Base-by-base conservation (phyloP, 1,140 invertebrate species). In the Agrypnia vestita region DNA sequence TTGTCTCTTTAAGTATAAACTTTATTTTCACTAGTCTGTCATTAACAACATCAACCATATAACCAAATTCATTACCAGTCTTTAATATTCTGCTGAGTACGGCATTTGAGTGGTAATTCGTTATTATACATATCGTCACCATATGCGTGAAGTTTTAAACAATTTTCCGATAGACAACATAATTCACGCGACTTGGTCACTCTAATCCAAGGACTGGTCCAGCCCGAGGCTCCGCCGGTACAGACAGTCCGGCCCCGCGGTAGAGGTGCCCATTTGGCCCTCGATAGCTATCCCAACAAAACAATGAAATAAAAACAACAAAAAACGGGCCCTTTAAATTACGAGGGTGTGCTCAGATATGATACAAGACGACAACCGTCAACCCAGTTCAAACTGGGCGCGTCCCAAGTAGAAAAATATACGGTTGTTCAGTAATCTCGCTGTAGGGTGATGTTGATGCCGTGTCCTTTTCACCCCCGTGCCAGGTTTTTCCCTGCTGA, bases 241-340 rank as follows among this genome's bases (percentile, higher is more conserved):
- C 61, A 64, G 61, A 64, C 61, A 64, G 8, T 19, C 21, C 35
- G 61, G 61, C 61, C 61, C 61, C 61, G 35, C 19, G 11, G 61
- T 35, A 25, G 61, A 64, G 61, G 61, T 25, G 19, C 25, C 61
- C 35, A 35, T 64, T 10, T 19, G 61, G 11, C 61, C 61, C 35
- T 64, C 61, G 19, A 43, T 12, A 64, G 35, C 25, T 35, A 64
- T 64, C 19, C 17, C 61, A 64, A 64, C 61, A 64, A 64, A 64
- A 64, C 61, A 64, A 64, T 64, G 61, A 64, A 64, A 64, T 43
- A 21, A n/a, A 64, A 64, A 64, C 61, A 35, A 64, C 19, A 43
- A 64, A 35, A 35, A 35, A 35, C 1, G 13, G 15, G 35, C 61
- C 1, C 1, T 19, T 25, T 35, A 64, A 64, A 64, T 64, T 64